Percentiles rank a stretch among this genome's conserved stretches.
Conservation (phyloP, 1,140 invertebrate species). For the Charaxes varanes region DNA sequence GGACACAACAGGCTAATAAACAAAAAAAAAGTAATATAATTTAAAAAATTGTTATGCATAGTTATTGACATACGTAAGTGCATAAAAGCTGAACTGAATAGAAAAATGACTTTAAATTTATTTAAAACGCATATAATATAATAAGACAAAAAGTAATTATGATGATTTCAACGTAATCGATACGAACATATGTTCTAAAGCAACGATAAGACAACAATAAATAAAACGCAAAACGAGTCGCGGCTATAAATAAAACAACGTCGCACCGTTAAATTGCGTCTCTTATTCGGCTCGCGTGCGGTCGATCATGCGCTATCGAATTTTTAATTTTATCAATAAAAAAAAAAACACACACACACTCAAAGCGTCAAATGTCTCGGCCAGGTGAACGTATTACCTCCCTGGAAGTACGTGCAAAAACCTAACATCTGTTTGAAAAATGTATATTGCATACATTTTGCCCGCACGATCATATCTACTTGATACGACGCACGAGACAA, state of each 20-base stretch:
- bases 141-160: too few relatives aligned
- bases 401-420: conserved; percentile 47
- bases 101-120: too few relatives aligned
- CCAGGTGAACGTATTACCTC: conserved; percentile 60
- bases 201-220: conserved; percentile 13
- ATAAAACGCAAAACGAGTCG: conserved; percentile 14
- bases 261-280: conserved; percentile 10
- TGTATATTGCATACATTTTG: conserved; percentile 50
- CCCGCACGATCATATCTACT: conserved; percentile 63
- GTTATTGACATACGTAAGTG: too few relatives aligned
- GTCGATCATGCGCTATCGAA: conserved; percentile 47
- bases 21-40: too few relatives aligned
- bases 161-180: conserved; percentile 2
- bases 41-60: too few relatives aligned
- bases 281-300: conserved; percentile 38
- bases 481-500: conserved; percentile 60
- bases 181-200: conserved; percentile 4
- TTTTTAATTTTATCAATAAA: conserved; percentile 58
- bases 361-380: conserved; percentile 49
- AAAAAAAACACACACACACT: conserved; percentile 26
- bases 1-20: too few relatives aligned
- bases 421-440: conserved; percentile 60
- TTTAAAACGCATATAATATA: too few relatives aligned
- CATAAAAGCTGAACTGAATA: too few relatives aligned
- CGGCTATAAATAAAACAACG: conserved; percentile 19